These are phyloP conservation scores for Muntiacus reevesi DNA, from an alignment of 2,113 vertebrate genomes.

Conservation along the genomic window DNA sequence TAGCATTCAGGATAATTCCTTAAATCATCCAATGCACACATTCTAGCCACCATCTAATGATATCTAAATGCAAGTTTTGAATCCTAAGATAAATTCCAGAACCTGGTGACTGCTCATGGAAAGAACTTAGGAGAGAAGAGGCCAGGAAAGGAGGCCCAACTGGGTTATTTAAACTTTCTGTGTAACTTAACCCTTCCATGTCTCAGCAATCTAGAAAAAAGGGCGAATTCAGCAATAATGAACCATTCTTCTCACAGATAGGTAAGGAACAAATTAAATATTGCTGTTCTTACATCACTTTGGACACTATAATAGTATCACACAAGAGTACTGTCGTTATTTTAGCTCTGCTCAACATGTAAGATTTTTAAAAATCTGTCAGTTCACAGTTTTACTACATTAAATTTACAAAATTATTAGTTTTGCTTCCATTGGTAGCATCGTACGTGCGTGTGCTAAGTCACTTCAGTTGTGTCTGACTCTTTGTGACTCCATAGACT, in stretches of 20 bases:
- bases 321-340: background rate
- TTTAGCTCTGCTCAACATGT: background rate
- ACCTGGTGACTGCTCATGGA: background rate
- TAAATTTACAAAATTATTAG: background rate
- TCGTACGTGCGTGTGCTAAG: background rate
- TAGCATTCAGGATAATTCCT: background rate
- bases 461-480: background rate
- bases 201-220: background rate
- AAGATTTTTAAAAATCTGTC: slow-evolving; percentile 2
- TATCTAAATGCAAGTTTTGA: background rate
- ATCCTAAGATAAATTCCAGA: background rate
- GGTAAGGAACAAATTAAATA: background rate
- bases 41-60: background rate
- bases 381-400: background rate
- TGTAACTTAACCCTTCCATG: background rate
- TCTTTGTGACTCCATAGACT: background rate
- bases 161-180: background rate
- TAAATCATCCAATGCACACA: background rate
- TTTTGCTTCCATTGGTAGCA: background rate
- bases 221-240: background rate
- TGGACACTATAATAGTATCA: background rate
- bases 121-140: background rate
- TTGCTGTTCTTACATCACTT: background rate
- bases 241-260: background rate
- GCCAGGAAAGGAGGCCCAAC: background rate